A percentile compares a stretch with the other conserved stretches of the same genome.
Conservation (phyloP, 2,113 vertebrate genomes). For the Brachyhypopomus occidentalis region DNA sequence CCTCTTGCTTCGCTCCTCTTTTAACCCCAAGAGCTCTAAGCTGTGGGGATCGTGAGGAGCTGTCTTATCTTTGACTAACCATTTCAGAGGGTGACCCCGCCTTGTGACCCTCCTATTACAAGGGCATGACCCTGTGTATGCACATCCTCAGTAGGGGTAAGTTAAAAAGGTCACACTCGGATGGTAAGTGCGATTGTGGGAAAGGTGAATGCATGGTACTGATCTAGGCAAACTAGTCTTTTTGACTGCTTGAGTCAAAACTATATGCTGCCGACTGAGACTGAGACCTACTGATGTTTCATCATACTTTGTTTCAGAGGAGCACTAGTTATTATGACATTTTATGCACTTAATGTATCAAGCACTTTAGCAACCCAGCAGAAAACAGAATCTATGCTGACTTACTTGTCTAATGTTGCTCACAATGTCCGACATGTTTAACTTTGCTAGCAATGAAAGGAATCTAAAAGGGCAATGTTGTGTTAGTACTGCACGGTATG, state of each 20-base stretch:
- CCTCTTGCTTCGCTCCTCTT: constrained; percentile 1
- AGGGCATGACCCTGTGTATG: constrained; percentile 3
- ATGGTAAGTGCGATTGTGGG: background rate
- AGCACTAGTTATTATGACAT: background rate
- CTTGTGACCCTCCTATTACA: background rate
- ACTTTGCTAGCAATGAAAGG: too few species aligned
- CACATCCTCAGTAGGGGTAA: constrained; percentile 21
- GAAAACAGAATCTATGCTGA: too few species aligned
- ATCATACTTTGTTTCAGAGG: background rate
- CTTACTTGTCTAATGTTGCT: too few species aligned
- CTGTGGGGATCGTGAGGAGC: constrained; percentile 5
- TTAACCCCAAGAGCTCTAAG: background rate
- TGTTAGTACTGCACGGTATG: too few species aligned
- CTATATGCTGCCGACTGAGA: background rate
- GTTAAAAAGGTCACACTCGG: constrained; percentile 4
- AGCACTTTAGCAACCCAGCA: too few species aligned
- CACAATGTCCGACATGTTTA: too few species aligned
- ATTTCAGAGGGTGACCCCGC: constrained; percentile 3
- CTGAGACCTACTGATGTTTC: background rate
- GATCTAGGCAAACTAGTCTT: background rate
- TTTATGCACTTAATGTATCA: too few species aligned
- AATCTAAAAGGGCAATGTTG: too few species aligned
- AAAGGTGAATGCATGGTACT: background rate
- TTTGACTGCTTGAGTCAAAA: background rate
- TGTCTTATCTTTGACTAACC: constrained; percentile 6